Evolutionary conservation across 2,797 vertebrate genomes (phyloP).

Genomic region (Cottoperca gobio): DNA sequence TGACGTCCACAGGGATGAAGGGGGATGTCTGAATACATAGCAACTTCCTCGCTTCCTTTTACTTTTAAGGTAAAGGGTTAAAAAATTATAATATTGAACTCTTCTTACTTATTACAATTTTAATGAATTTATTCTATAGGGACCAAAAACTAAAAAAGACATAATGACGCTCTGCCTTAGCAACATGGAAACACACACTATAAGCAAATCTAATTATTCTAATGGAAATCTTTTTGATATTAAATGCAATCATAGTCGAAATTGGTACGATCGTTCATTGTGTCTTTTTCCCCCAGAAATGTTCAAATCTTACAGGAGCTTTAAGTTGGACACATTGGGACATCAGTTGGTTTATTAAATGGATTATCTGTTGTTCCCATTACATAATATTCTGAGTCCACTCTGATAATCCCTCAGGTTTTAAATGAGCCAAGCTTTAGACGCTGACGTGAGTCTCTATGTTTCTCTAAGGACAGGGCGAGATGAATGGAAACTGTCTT

Average conservation of each 20-base stretch:
- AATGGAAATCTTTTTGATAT: too few relatives aligned
- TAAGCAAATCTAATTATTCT: too few relatives aligned
- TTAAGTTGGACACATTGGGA: too few relatives aligned
- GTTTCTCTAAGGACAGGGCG: not conserved
- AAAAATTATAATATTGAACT: not conserved
- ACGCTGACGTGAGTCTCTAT: not conserved
- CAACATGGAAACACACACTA: not conserved
- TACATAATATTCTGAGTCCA: too few relatives aligned
- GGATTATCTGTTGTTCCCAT: too few relatives aligned
- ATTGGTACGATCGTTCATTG: not conserved
- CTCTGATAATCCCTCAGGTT: slow-evolving; percentile 11
- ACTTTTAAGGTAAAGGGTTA: not conserved
- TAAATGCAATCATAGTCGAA: not conserved
- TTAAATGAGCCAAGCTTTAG: not conserved
- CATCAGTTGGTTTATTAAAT: too few relatives aligned
- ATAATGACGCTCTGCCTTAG: not conserved
- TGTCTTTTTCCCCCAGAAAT: not conserved
- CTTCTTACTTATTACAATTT: not conserved
- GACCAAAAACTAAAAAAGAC: slow-evolving; percentile 2
- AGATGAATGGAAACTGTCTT: not conserved
- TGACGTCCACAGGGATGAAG: slow-evolving; percentile 1
- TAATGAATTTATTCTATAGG: not conserved
- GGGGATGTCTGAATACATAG: not conserved
- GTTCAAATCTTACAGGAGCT: not conserved
- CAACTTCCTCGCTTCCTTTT: not conserved